Percentiles rank a stretch among this genome's conserved stretches.
These are phyloP conservation scores for Diacarnus erythraeanus DNA, from an alignment of 37 sponge, comb jelly and placozoan genomes.

Conservation along the genomic window DNA sequence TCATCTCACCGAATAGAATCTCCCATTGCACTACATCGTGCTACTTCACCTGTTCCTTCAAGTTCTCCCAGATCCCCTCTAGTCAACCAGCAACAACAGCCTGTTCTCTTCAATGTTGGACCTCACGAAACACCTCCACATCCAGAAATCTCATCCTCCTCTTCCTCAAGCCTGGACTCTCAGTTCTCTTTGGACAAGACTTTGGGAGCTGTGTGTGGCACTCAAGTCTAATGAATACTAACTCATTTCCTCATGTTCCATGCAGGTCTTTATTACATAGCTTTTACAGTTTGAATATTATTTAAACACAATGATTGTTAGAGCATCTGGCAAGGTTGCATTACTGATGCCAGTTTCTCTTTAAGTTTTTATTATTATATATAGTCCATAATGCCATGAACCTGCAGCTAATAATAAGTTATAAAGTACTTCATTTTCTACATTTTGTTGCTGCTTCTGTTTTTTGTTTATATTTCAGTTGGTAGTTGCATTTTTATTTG, in stretches of 20 bases:
- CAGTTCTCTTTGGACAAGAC: background rate
- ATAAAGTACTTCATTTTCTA: background rate
- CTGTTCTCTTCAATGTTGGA: too few relatives aligned
- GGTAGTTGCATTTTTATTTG: background rate
- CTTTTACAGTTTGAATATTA: too few relatives aligned
- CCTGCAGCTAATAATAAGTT: background rate
- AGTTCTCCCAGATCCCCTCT: background rate
- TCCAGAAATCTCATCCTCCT: background rate
- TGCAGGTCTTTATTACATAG: too few relatives aligned
- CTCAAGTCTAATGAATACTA: background rate
- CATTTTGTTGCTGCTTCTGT: background rate
- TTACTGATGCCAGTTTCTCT: background rate
- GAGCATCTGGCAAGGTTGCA: background rate
- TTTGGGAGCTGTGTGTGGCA: background rate
- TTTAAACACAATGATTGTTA: too few relatives aligned
- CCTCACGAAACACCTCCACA: background rate
- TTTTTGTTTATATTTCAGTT: background rate
- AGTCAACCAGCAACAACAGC: background rate
- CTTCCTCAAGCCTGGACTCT: background rate
- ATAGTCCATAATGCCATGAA: background rate
- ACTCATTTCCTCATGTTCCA: too few relatives aligned
- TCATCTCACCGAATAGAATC: too few relatives aligned
- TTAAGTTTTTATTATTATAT: too few relatives aligned
- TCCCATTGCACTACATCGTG: too few relatives aligned
- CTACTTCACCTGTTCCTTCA: background rate